Base-by-base conservation (phyloP, 2,888 invertebrate species). In the Ephialtes manifestator region DNA sequence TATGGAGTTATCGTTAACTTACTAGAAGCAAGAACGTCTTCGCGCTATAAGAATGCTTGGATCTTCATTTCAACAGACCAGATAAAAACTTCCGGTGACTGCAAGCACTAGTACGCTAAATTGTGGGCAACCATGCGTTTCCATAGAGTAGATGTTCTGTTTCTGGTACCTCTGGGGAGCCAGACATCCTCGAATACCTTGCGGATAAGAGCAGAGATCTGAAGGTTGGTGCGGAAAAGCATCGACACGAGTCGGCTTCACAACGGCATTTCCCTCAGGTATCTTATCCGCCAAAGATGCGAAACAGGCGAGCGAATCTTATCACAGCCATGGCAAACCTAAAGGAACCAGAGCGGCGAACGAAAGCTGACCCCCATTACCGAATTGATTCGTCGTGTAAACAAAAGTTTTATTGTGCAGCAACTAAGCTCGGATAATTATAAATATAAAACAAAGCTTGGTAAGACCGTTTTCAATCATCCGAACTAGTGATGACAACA, bases 151-250 rank as follows among this genome's bases (percentile, higher is more conserved):
- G 46, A 31, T 46, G n/a, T 46, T 63, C 46, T 35, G 53, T 43
- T 28, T 11, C 10, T 43, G 65, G 35, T 39, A 63, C 60, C 68
- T 24, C 68, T 63, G 18, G 51, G 63, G 48, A n/a, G 63, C 4
- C 58, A 55, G 53, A 75, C 35, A 35, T 71, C 63, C 71, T 46
- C 70, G 78, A 75, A 82, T 75, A 79, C 70, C 82, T 68, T 63
- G 74, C 39, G 78, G 28, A 71, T 53, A 60, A 70, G 63, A 74
- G 55, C 51, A 63, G 67, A 55, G 74, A n/a, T 48, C 18, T 10
- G 11, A 43, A 20, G 35, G 18, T 43, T 60, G 28, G 10, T 20
- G 28, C 13, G 18, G 43, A 18, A 18, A 43, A 28, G 28, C 48
- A 55, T 20, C 65, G 58, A 53, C 39, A 39, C 70, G 77, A 82